Evolutionary conservation across 2,113 vertebrate species (phyloP).

Genomic region (Emydura subglobosa): DNA sequence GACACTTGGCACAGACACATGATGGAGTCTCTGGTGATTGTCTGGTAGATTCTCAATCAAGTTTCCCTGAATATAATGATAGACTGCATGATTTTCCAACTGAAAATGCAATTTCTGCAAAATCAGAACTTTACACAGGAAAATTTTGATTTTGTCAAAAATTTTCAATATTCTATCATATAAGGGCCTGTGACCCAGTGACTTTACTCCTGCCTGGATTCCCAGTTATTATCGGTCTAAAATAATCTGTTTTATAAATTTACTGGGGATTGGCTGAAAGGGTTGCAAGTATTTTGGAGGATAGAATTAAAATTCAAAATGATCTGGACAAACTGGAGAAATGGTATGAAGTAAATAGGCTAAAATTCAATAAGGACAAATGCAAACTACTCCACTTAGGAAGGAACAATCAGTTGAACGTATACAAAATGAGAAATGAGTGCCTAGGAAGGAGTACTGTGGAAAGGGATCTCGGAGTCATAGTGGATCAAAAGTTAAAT

Average conservation of each 20-base stretch:
- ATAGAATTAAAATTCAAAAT: no score
- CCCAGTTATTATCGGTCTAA: neutral
- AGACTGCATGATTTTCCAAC: neutral
- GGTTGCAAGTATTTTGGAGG: no score
- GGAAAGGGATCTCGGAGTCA: no score
- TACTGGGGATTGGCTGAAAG: neutral
- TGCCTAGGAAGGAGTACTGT: no score
- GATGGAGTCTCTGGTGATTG: fast-evolving
- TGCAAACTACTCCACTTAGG: no score
- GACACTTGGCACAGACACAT: neutral
- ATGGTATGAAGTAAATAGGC: no score
- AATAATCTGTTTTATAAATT: neutral
- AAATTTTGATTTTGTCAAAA: neutral
- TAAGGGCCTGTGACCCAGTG: neutral
- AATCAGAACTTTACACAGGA: neutral
- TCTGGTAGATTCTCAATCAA: neutral
- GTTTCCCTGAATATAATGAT: neutral
- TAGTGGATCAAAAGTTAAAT: no score
- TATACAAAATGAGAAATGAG: no score
- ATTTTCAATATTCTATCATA: neutral
- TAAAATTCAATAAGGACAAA: no score
- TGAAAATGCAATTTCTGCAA: neutral
- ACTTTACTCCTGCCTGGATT: neutral
- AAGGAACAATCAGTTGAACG: no score
- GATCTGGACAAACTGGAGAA: no score